Base-by-base conservation (phyloP, 2,797 vertebrate genomes). In the Clarias fuscus region DNA sequence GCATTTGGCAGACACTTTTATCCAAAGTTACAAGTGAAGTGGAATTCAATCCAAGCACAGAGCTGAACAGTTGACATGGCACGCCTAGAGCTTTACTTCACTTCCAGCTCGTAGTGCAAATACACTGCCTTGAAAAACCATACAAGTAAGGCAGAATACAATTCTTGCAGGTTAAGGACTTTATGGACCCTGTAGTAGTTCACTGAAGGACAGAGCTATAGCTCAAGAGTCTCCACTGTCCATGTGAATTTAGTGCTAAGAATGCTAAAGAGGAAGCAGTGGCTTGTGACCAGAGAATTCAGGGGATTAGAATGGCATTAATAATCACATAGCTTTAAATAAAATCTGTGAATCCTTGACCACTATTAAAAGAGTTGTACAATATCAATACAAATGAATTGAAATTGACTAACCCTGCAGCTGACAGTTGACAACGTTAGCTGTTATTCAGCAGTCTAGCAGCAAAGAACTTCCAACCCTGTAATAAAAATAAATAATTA, bases 31-130 rank as follows among this genome's bases (percentile, higher is more conserved):
- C 56, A 77, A 59, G 30, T 22, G 30, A 37, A 22, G 20, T 78
- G 76, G 18, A 61, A 37, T 78, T 62, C 58, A 79, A 40, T 62
- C 59, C 77, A 79, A 79, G 59, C 77, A 24, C 58, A 62, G 6
- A 62, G 59, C 59, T 64, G 33, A 79, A 79, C 58, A 62, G 58
- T 24, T 62, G 33, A 79, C 76, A 61, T 79, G 76, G 86, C 30
- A 78, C 30, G 33, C 30, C 33, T 79, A 79, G 58, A 62, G 59
- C 77, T 24, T 79, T 43, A 40, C 22, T 64, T 79, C 10, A 59
- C 56, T 53, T 37, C 56, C 56, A 79, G 77, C 62, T 79, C 15
- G 13, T 22, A 79, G 77, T 79, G 58, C 59, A 64, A 79, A 64
- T 64, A 22, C 33, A 40, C 33, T 79, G 33, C 18, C 33, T 11